A percentile compares a stretch with the other conserved stretches of the same genome.
phyloP scores from a whole-genome alignment of 2,888 invertebrate genomes.

The Notodonta ziczac region DNA sequence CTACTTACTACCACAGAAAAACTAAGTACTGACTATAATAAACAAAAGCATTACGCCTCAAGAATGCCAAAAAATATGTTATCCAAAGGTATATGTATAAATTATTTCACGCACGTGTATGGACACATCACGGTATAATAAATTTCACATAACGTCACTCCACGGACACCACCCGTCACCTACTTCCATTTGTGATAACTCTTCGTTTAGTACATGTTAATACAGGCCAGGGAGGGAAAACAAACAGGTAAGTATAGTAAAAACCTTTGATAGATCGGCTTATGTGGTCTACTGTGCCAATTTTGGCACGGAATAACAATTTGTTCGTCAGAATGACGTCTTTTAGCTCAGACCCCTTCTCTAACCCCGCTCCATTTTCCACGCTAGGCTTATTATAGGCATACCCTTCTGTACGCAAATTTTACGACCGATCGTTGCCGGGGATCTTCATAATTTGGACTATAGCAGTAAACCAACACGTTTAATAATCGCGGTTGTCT shows the following conservation, averaged over 20 bases:
- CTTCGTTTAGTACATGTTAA: too few species aligned
- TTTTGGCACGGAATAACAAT: neutral
- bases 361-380: neutral
- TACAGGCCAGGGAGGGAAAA: too few species aligned
- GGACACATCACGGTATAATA: neutral
- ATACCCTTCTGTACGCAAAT: neutral
- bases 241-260: neutral
- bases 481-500: conserved; percentile 47
- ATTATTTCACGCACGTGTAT: neutral
- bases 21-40: too few species aligned
- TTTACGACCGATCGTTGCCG: conserved; percentile 4
- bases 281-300: too few species aligned
- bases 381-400: conserved; percentile 18
- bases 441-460: conserved; percentile 42
- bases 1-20: neutral
- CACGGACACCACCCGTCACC: neutral
- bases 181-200: neutral
- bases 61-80: neutral
- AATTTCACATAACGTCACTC: neutral
- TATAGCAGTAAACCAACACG: conserved; percentile 44
- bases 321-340: neutral
- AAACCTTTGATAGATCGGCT: too few species aligned
- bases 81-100: neutral
- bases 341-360: conserved; percentile 1
- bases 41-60: neutral